Evolutionary conservation across 2,113 vertebrate species (phyloP), one percentile per base, ranked within the genome.

Genomic region (Bettongia penicillata): DNA sequence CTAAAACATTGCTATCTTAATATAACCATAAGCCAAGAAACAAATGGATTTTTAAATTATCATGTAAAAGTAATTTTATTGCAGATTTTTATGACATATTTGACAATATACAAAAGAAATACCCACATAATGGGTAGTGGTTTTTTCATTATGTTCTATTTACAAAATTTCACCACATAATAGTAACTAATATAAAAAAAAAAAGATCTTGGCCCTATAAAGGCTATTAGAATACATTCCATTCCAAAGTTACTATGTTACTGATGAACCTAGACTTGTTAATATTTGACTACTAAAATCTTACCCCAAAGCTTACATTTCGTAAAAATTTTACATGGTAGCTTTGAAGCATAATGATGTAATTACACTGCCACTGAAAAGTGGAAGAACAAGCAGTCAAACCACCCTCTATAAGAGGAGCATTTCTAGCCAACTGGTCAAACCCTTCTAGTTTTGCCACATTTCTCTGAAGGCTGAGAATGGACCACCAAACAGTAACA

Each of bases 21-120:
- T 98, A 25, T 96, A 84, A 84, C n/a, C n/a, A 94, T 93, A 95
- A 89, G 77, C 52, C 24, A 95, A 90, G 77, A 90, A 96, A 96
- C 49, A 95, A 25, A 93, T 90, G 93, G 96, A 89, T 95, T 52
- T 97, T 14, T 93, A 95, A 93, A 94, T 94, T 90, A 57, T 90
- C 91, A 77, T 93, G 19, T 92, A 96, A 98, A 98, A 98, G 31
- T 9, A 95, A 93, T 96, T 98, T 99, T 98, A 98, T 98, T 99
- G 97, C 97, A 89, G 95, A 97, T 97, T 98, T 98, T 91, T 91
- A 96, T 55, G 97, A 97, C 89, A 95, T 98, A 96, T 96, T 90
- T 98, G 97, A 37, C 95, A 98, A 97, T 98, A n/a, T 98, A 98
- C 98, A 99, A 98, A 97, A 96, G 91, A 92, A 98, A 98, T 92